Evolutionary conservation across 2,797 vertebrate species (phyloP), one percentile per base, ranked within the genome.

Genomic region (Paguma larvata): DNA sequence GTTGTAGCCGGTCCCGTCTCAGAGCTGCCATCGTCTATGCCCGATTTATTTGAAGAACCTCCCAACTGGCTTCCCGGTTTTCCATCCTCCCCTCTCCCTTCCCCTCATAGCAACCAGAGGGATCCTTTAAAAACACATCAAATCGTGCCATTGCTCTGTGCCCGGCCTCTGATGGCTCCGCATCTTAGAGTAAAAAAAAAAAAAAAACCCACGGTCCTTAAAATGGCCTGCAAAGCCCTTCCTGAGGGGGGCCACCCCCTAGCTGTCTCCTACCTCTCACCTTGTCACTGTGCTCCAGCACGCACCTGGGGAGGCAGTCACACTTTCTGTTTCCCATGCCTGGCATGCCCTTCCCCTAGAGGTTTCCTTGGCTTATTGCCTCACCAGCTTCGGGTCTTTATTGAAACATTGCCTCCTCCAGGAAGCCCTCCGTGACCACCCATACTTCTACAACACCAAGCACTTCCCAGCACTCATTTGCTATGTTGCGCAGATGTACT

Each of bases 101-200:
- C 15, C 14, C 70, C 53, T 92, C 7, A 2, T 21, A 72, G 62
- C 80, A 70, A 73, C 73, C 75, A 34, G 77, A 56, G 12, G 62
- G 48, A 78, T 46, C 94, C 90, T 96, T 93, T 41, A 78, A 97
- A 89, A 97, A 38, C 32, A 85, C 18, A 85, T 21, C 53, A 79
- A 19, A 48, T 90, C 84, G 44, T 13, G 1, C 38, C 23, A 63
- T 93, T 56, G 15, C 48, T 85, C 80, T 91, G 44, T 85, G n/a
- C 21, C 1, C 0, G 14, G 73, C 41, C 13, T 51, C 38, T 89
- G 25, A 80, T 59, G 70, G 7, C 34, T 86, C 63, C 85, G 46
- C 72, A 68, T 92, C 85, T 96, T 56, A 70, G 19, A n/a, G 32
- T 48, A 30, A 51, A 90, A 65, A 30, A 6, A 27, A 62, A 25